These are phyloP conservation scores for Pyxicephalus adspersus DNA, from an alignment of 2,113 vertebrate species.

Conservation along the genomic window DNA sequence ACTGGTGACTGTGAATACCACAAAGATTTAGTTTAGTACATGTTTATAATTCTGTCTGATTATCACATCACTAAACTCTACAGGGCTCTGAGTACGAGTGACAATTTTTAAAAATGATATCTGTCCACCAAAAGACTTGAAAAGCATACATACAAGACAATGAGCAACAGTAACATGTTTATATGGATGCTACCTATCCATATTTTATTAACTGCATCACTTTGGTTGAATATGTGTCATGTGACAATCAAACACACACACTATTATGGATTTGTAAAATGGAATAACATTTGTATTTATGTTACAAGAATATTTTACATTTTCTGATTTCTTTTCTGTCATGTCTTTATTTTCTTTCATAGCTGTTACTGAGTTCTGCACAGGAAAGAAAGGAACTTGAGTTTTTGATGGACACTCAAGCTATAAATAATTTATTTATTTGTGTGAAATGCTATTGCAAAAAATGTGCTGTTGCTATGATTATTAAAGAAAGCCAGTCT, in stretches of 20 bases:
- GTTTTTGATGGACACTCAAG: constrained; percentile 19
- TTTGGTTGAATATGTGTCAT: background rate
- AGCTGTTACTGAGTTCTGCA: constrained; percentile 8
- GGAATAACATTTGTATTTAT: constrained; percentile 13
- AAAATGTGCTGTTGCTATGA: constrained; percentile 13
- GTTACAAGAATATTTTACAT: constrained; percentile 40
- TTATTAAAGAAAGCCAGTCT: background rate
- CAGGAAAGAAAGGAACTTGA: background rate
- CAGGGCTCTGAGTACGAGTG: constrained; percentile 2
- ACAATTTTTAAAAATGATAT: background rate
- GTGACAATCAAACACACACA: constrained; percentile 16
- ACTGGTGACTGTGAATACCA: no score
- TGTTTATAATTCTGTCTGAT: no score
- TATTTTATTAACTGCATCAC: constrained; percentile 16
- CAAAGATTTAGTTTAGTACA: no score
- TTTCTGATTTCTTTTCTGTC: constrained; percentile 38
- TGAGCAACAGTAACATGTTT: constrained; percentile 1
- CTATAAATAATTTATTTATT: constrained; percentile 11
- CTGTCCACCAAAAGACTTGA: background rate
- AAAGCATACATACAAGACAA: background rate
- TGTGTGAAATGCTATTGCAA: background rate
- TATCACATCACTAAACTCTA: background rate
- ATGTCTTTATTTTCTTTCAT: constrained; percentile 18
- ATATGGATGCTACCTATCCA: background rate
- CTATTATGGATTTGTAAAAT: background rate